These are phyloP conservation scores for Arctia plantaginis DNA, from an alignment of 2,888 invertebrate species.

Conservation along the genomic window DNA sequence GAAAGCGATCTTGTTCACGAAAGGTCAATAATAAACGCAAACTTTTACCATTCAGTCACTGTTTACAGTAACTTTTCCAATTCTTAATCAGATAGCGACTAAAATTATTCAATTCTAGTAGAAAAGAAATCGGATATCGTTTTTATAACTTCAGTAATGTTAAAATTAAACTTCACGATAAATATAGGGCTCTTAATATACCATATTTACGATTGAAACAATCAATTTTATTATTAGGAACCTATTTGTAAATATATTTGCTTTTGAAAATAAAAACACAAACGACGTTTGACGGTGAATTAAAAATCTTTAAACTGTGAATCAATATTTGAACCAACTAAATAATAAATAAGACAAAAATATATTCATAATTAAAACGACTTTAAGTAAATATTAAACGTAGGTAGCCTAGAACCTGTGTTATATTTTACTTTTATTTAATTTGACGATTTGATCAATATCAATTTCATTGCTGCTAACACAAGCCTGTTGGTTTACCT, in stretches of 20 bases:
- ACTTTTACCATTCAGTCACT: background rate
- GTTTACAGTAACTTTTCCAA: background rate
- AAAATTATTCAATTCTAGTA: background rate
- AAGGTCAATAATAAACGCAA: background rate
- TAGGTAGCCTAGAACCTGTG: no score
- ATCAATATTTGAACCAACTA: background rate
- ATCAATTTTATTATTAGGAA: no score
- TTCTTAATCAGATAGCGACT: background rate
- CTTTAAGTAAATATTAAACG: background rate
- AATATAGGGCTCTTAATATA: background rate
- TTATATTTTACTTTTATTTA: background rate
- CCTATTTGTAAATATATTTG: no score
- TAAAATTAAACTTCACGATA: background rate
- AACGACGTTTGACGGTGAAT: background rate
- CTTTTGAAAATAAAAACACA: background rate
- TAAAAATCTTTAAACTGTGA: background rate
- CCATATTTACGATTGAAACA: background rate
- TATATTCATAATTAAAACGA: no score
- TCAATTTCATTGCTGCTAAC: background rate
- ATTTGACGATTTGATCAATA: background rate
- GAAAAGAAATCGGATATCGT: background rate
- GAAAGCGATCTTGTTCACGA: background rate
- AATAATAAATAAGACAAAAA: no score
- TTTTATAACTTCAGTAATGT: no score
- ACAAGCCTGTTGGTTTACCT: no score